Conservation (phyloP, 2,797 vertebrate genomes). For the Alca torda region DNA sequence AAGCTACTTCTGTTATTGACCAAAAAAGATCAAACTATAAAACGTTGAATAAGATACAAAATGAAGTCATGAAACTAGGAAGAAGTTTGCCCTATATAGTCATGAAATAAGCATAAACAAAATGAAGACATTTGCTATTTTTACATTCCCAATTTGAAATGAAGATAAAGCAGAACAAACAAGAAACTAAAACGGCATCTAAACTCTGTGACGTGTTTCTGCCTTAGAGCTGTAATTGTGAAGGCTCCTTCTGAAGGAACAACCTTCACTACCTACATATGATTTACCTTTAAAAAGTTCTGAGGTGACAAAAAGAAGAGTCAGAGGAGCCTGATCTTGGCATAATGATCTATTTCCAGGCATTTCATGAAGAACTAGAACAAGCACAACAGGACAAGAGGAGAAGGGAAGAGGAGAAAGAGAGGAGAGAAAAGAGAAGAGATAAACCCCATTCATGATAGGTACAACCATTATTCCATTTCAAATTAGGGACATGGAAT, state of each 20-base stretch:
- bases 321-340: background rate
- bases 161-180: constrained; percentile 9
- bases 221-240: background rate
- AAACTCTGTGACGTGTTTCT: background rate
- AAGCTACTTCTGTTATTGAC: background rate
- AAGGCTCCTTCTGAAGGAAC: background rate
- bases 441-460: background rate
- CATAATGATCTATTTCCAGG: background rate
- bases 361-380: background rate
- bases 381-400: background rate
- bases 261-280: background rate
- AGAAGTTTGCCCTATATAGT: background rate
- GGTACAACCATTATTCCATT: background rate
- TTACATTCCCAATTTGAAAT: background rate
- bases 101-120: background rate
- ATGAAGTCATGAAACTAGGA: background rate
- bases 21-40: background rate
- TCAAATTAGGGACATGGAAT: background rate
- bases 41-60: background rate
- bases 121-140: constrained; percentile 6
- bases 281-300: background rate
- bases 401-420: background rate
- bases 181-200: background rate
- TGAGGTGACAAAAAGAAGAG: background rate
- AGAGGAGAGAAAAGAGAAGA: background rate